These are phyloP conservation scores for Hypselothyrea guttata DNA, from an alignment of 2,888 invertebrate species.

Conservation along the genomic window DNA sequence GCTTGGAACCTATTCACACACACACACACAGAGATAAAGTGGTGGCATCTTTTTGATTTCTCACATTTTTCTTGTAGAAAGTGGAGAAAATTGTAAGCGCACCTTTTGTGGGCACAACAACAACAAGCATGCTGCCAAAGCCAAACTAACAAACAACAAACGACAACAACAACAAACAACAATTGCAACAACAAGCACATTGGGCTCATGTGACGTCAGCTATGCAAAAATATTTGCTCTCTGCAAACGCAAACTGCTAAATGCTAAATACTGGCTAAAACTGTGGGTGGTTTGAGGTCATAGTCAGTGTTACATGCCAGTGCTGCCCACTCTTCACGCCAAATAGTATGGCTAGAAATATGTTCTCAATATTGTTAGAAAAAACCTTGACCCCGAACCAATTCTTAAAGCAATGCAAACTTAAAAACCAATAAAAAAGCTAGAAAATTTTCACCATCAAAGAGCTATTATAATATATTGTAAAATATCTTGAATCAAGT, in stretches of 20 bases:
- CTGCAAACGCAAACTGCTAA: conserved; percentile 54
- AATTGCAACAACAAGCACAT: conserved; percentile 19
- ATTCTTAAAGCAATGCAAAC: too few relatives aligned
- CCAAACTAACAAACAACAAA: conserved; percentile 25
- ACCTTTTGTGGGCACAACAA: conserved; percentile 68
- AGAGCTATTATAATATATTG: too few relatives aligned
- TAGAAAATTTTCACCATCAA: too few relatives aligned
- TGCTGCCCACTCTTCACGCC: too few relatives aligned
- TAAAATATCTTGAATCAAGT: too few relatives aligned
- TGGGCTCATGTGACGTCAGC: conserved; percentile 48
- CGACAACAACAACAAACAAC: conserved; percentile 20
- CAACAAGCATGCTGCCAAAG: conserved; percentile 36
- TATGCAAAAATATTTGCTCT: conserved; percentile 43
- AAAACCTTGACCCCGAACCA: too few relatives aligned
- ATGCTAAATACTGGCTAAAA: conserved; percentile 16
- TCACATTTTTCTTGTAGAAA: conserved; percentile 76
- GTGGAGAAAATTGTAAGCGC: conserved; percentile 70
- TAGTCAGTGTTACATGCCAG: conserved; percentile 62
- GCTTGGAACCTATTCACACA: conserved; percentile 14
- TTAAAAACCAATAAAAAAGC: too few relatives aligned
- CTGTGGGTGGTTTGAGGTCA: conserved; percentile 72
- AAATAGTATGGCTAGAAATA: too few relatives aligned
- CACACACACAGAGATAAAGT: conserved; percentile 20
- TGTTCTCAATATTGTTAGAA: too few relatives aligned
- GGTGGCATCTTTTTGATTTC: conserved; percentile 75